Evolutionary conservation across 2,888 invertebrate genomes (phyloP).

Genomic region (Buathra laborator): DNA sequence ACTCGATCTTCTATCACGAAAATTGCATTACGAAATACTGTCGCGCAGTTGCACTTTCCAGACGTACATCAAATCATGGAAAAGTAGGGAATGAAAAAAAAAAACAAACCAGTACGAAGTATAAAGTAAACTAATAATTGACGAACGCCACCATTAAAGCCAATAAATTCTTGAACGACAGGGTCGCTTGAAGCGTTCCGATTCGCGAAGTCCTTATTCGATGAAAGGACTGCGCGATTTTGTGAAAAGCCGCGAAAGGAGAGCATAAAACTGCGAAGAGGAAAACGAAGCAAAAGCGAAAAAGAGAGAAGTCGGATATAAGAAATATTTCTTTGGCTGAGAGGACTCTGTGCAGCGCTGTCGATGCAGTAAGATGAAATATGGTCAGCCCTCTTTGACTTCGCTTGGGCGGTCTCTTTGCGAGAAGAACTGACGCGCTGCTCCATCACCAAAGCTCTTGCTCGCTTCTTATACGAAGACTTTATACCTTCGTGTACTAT

Average conservation of each 20-base stretch:
- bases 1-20: slow-evolving; percentile 32
- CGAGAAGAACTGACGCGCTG: slow-evolving; percentile 18
- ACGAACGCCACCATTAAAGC: slow-evolving; percentile 35
- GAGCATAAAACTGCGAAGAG: not conserved
- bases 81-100: slow-evolving; percentile 7
- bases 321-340: slow-evolving; percentile 70
- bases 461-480: not conserved
- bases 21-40: slow-evolving; percentile 53
- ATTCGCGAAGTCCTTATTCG: slow-evolving; percentile 25
- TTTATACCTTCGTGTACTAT: not conserved
- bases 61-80: slow-evolving; percentile 25
- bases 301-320: slow-evolving; percentile 19
- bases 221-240: slow-evolving; percentile 23
- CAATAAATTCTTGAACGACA: slow-evolving; percentile 52
- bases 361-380: slow-evolving; percentile 68
- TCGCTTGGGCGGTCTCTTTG: slow-evolving; percentile 35
- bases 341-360: slow-evolving; percentile 63
- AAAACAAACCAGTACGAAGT: slow-evolving; percentile 7
- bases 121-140: slow-evolving; percentile 41
- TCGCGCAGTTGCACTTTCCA: slow-evolving; percentile 1
- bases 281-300: not conserved
- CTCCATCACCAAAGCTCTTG: not conserved
- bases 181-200: slow-evolving; percentile 27
- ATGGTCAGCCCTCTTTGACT: slow-evolving; percentile 51
- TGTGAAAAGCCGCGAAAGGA: not conserved